phyloP scores from a whole-genome alignment of 2,113 vertebrate species.

The Ciconia boyciana region DNA sequence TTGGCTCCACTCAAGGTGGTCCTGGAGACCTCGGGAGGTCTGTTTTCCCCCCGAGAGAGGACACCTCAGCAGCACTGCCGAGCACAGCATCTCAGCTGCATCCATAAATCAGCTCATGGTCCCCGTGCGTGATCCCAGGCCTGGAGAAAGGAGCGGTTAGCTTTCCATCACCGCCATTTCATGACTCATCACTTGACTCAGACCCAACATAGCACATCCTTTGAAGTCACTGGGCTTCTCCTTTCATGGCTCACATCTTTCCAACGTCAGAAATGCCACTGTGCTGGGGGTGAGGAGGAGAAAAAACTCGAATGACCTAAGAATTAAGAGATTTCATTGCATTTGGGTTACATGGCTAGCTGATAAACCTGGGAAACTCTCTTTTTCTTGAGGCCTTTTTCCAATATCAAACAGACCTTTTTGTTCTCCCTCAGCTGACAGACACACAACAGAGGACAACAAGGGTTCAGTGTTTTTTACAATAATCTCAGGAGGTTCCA shows the following conservation, averaged over 20 bases:
- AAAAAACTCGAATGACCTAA: background rate
- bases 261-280: background rate
- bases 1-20: background rate
- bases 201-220: background rate
- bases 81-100: background rate
- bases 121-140: background rate
- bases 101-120: background rate
- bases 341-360: background rate
- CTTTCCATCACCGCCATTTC: background rate
- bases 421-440: background rate
- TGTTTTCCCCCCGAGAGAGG: background rate
- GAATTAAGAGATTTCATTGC: background rate
- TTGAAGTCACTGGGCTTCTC: background rate
- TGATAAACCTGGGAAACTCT: background rate
- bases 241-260: background rate
- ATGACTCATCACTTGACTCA: background rate
- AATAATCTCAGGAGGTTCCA: rapidly evolving
- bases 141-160: background rate
- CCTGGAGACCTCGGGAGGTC: background rate
- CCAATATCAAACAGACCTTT: background rate
- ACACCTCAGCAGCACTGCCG: background rate
- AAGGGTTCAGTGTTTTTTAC: rapidly evolving
- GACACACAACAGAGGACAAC: background rate
- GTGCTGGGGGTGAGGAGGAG: background rate
- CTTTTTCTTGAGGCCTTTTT: background rate